Evolutionary conservation across 1,140 invertebrate genomes (phyloP), one percentile per base, ranked within the genome.

Genomic region (Phthorimaea operculella): DNA sequence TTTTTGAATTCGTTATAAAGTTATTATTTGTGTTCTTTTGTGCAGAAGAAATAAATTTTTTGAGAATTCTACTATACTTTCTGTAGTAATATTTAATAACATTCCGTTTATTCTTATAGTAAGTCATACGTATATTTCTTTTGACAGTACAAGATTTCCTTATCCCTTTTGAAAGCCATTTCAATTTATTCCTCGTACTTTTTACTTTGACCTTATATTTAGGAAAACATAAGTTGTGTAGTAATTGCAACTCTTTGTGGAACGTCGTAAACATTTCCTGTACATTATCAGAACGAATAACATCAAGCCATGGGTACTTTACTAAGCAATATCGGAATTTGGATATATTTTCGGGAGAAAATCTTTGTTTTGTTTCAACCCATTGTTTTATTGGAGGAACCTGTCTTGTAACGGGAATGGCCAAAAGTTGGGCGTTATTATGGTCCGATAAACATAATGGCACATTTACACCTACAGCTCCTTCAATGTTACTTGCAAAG

Each of bases 121-220:
- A 52, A 34, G 10, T 39, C 11, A 36, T 17, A 5, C 51, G 33
- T 39, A 52, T 11, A n/a, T 16, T 52, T 52, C 51, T 52, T 39
- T 52, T 52, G 8, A 33, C 36, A 14, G 12, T 39, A 36, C 11
- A 14, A 14, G 33, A 36, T 15, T 7, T 52, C 33, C 18, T 52
- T 12, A 52, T 36, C 5, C 51, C 51, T 39, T 39, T 52, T 52
- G 51, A 36, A 12, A 52, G n/a, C 51, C 51, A 52, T n/a, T 14
- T 48, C n/a, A 18, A 48, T 18, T 48, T 15, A 16, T 14, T 14
- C 10, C 9, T 14, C 16, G n/a, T 10, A 48, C 17, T 16, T 48
- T 15, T 48, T 15, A 48, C 16, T 18, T 48, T 48, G 17, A 48
- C 16, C 16, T 48, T 48, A 11, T 18, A 16, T 18, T 16, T 48